These are phyloP conservation scores for Neotoxoptera formosana DNA, from an alignment of 1,140 invertebrate genomes.

Conservation along the genomic window DNA sequence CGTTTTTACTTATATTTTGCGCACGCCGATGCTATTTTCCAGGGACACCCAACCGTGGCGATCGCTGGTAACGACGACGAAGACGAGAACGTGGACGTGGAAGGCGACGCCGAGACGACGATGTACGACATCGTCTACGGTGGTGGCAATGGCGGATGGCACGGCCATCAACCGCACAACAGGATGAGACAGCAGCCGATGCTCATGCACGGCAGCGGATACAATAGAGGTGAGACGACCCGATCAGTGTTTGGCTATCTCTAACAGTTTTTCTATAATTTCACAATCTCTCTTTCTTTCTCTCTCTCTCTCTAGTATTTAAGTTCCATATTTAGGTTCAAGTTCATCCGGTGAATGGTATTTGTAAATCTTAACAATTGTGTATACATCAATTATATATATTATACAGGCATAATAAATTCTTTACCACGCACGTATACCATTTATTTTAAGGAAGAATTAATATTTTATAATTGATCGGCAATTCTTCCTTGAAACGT, in stretches of 20 bases:
- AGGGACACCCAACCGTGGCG: slow-evolving; percentile 53
- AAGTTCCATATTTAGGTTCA: not conserved
- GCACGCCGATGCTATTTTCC: not conserved
- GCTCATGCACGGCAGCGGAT: slow-evolving; percentile 6
- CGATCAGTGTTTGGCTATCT: not conserved
- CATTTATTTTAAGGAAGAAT: slow-evolving; percentile 22
- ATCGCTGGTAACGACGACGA: slow-evolving; percentile 72
- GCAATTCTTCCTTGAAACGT: slow-evolving; percentile 38
- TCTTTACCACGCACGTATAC: not conserved
- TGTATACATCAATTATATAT: not conserved
- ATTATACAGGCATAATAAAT: too few species aligned
- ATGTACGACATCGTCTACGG: slow-evolving; percentile 68
- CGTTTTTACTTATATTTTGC: not conserved
- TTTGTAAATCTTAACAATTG: not conserved
- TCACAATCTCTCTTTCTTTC: not conserved
- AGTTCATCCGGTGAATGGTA: not conserved
- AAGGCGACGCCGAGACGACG: slow-evolving; percentile 68
- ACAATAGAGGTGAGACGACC: slow-evolving; percentile 32
- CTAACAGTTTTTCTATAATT: not conserved
- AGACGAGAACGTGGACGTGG: slow-evolving; percentile 75
- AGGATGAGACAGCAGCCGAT: slow-evolving; percentile 40
- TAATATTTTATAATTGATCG: slow-evolving; percentile 16
- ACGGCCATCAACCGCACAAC: not conserved
- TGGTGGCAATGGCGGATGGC: not conserved
- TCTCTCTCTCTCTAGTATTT: not conserved